phyloP scores from a whole-genome alignment of 2,888 invertebrate genomes.

The Drosophila mulleri region DNA sequence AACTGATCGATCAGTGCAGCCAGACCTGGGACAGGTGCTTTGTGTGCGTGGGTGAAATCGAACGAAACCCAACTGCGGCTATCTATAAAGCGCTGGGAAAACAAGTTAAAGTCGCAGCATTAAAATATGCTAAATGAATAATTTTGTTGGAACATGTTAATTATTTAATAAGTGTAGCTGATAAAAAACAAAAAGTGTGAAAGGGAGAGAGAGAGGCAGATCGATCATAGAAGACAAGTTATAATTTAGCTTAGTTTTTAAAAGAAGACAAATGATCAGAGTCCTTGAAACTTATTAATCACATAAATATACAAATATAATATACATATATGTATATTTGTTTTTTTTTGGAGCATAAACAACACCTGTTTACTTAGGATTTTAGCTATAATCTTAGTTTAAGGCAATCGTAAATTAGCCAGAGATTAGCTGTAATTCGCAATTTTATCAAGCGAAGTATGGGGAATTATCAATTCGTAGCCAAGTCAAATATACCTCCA shows the following conservation, averaged over 20 bases:
- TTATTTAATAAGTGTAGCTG: constrained; percentile 69
- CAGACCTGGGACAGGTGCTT: constrained; percentile 9
- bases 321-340: background rate
- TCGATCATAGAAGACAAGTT: constrained; percentile 1
- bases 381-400: constrained; percentile 3
- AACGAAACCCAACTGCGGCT: constrained; percentile 5
- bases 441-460: background rate
- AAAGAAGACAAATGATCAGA: background rate
- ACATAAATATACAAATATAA: background rate
- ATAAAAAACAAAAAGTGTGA: constrained; percentile 40
- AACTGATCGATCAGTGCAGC: constrained; percentile 65
- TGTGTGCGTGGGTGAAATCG: constrained; percentile 53
- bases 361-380: background rate
- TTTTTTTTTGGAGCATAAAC: background rate
- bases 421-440: constrained; percentile 12
- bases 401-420: constrained; percentile 1
- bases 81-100: constrained; percentile 29
- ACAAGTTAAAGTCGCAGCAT: constrained; percentile 24
- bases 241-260: background rate
- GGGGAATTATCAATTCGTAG: background rate
- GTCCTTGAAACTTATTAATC: background rate
- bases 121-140: constrained; percentile 53
- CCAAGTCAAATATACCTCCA: too few relatives aligned
- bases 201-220: background rate
- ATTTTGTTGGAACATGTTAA: constrained; percentile 65